Base-by-base conservation (phyloP, 2,113 vertebrate species). In the Crotalus horridus region DNA sequence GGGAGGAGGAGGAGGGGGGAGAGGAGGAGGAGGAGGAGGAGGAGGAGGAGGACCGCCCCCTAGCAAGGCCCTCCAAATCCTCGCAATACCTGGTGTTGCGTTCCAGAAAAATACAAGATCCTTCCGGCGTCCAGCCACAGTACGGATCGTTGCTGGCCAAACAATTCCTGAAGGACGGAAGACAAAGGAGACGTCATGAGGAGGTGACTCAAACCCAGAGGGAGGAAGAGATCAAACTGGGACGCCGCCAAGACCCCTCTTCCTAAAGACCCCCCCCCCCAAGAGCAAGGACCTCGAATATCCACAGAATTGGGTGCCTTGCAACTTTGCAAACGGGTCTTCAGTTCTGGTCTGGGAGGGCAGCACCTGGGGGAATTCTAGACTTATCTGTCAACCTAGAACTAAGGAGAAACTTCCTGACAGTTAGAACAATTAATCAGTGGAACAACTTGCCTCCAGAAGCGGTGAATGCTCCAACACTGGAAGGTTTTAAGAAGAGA, bases 71-170 rank as follows among this genome's bases (percentile, higher is more conserved):
- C 43, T 85, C 43, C 85, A 43, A 85, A 24, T 9, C 21, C 43
- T 46, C 0, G 0, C 1, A 8, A 93, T 98, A 99, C 99, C 99
- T 99, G 96, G 98, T 98, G 46, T 97, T 98, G 0, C 98, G 98
- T 91, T 98, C 97, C 92, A 99, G 98, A 96, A 99, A 99, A 59
- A 98, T 12, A 24, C 99, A 99, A 96, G 98, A 98, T 91, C 98
- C 98, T 39, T 98, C 99, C 0, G 98, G 95, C 0, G 98, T 98
- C 99, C 99, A 99, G 61, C 99, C 99, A 0, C 99, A 99, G 96
- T 99, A 99, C 0, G 99, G 99, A 90, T 99, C 99, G 93, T 98
- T 98, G 91, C 99, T 98, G 92, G 98, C 98, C 0, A 99, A 98
- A 90, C 99, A 99, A 97, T 97, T 99, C 97, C 99, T 99, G 94